Evolutionary conservation across 2,888 invertebrate genomes (phyloP), one percentile per base, ranked within the genome.

Genomic region (Cecidostiba fungosa): DNA sequence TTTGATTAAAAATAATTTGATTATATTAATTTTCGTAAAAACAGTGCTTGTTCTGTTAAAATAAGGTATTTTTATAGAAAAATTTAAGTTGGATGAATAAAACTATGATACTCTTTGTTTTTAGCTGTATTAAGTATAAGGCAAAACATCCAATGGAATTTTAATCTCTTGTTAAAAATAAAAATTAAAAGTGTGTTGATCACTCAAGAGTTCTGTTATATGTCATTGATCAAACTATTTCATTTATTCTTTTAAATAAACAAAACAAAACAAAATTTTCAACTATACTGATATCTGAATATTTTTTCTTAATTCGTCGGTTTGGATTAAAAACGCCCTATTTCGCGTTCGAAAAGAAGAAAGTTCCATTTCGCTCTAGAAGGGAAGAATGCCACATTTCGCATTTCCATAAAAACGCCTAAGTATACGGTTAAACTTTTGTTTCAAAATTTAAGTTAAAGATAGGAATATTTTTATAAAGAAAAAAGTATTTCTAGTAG

Each of bases 111-210:
- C n/a, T 39, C 39, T 81, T 81, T 74, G 72, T 77, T 85, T 85
- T 76, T 74, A 70, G 77, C 72, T 50, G 39, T 39, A n/a, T n/a
- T n/a, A n/a, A n/a, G n/a, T 2, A 73, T 85, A 76, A 85, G 62
- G 43, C 3, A 39, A 70, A 47, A 72, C n/a, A 82, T 73, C 10
- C 50, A 82, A 82, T 78, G 50, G 29, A 85, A 54, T 78, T 36
- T 78, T 78, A 72, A 79, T 66, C 26, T 59, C 69, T 78, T 85
- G 69, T 82, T 85, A 74, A 74, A 39, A 74, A 69, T 54, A 84
- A 1, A 85, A 62, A 26, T 72, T 47, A 50, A 73, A 81, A 81
- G 3, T 72, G 70, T 70, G 66, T 50, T 70, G 32, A 81, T 47
- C 39, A 36, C 70, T 74, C n/a, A 76, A 76, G 59, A 8, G 76